phyloP scores from a whole-genome alignment of 2,888 invertebrate genomes.

The Cephus nigrinus region DNA sequence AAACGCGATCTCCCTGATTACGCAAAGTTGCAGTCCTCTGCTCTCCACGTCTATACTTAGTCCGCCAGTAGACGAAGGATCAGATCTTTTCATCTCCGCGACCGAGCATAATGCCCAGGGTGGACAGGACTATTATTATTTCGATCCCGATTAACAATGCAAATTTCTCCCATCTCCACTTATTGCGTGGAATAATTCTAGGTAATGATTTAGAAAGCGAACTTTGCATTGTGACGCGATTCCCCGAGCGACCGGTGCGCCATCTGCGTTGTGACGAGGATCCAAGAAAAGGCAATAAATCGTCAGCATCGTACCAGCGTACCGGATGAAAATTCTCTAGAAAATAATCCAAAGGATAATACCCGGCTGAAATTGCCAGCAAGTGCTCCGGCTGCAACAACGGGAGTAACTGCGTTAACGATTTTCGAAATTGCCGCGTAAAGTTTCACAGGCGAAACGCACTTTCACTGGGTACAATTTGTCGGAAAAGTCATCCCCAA shows the following conservation, averaged over 20 bases:
- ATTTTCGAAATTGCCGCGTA: neutral
- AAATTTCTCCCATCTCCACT: conserved; percentile 39
- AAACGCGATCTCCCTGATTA: neutral
- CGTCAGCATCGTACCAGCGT: neutral
- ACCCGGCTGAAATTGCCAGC: neutral
- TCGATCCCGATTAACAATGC: conserved; percentile 57
- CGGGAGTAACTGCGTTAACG: neutral
- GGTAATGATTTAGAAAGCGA: conserved; percentile 56
- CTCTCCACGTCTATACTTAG: neutral
- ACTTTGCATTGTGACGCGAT: conserved; percentile 11
- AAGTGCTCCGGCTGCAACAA: neutral
- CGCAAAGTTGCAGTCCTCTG: neutral
- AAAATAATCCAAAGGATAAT: neutral
- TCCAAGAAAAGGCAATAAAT: neutral
- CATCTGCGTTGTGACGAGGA: neutral
- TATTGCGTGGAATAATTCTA: conserved; percentile 49
- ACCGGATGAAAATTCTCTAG: neutral
- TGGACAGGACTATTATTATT: conserved; percentile 39
- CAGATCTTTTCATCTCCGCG: conserved; percentile 12
- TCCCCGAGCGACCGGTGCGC: neutral
- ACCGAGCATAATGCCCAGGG: neutral
- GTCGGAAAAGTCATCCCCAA: neutral
- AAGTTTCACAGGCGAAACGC: neutral
- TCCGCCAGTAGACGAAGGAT: conserved; percentile 5
- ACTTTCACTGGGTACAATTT: neutral